Evolutionary conservation across 2,888 invertebrate species (phyloP), one percentile per base, ranked within the genome.

Genomic region (Sisyra terminalis): DNA sequence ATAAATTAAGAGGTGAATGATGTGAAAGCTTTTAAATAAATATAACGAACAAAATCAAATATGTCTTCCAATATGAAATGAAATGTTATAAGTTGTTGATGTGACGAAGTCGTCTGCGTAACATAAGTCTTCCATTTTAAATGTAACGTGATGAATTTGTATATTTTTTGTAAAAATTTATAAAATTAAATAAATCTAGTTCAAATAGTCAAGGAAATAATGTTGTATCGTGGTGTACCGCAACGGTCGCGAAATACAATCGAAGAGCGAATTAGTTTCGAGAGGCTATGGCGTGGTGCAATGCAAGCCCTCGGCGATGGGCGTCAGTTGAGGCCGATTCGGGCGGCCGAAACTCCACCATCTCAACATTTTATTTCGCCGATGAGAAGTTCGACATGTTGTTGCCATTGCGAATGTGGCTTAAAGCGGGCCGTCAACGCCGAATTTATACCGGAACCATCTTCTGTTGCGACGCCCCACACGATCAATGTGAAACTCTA

Each of bases 201-300:
- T n/a, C n/a, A n/a, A n/a, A n/a, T n/a, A n/a, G n/a, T n/a, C n/a
- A 34, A 18, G 10, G 35, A 30, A 11, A 35, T 17, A 24, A 50
- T 52, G 51, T 51, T 49, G 55, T 65, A 64, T 49, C 64, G 64
- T 58, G 67, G 59, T 8, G 29, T 14, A 14, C 42, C 32, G 18
- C 42, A 42, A 16, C 42, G 60, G 34, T 61, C 61, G 49, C 59
- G 66, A 7, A 64, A 61, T 40, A 60, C 63, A n/a, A 60, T 63
- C 15, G 72, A 75, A 52, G 73, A 78, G 51, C 67, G 77, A 46
- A 66, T 75, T 30, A 73, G 80, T 44, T 81, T 82, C 58, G 80
- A 81, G 53, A 66, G 78, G 14, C 64, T 81, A 41, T 81, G 81
- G 81, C 70, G 77, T 35, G 79, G 79, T 43, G 61, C 63, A 3